Evolutionary conservation across 2,888 invertebrate species (phyloP), one percentile per base, ranked within the genome.

Genomic region (Orthonevra nobilis): DNA sequence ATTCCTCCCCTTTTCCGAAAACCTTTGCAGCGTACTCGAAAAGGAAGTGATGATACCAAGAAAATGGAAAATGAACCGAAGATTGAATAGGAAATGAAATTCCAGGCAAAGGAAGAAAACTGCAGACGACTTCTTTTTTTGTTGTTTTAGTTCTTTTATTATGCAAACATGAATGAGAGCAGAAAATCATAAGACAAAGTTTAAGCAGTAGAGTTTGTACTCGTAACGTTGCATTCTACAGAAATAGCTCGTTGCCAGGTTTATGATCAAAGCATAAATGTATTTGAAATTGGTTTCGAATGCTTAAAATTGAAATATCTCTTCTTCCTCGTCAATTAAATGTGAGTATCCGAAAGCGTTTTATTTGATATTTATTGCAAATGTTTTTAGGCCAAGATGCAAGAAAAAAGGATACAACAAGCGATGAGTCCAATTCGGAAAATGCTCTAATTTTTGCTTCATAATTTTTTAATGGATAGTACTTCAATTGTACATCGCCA

Each of bases 401-500:
- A 23, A 20, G 10, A 19, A n/a, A 40, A 60, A 61, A 68, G 50
- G 66, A 69, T 19, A 69, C 23, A 54, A 38, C 46, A 20, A 48
- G 52, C n/a, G 26, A 26, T 12, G 12, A 52, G 30, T 46, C 19
- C 19, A 54, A 68, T 34, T 44, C 46, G 34, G 20, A 44, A 36
- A 66, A 46, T 61, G 74, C 54, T 46, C 48, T 58, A 54, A 56
- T 69, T 75, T 63, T 56, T 23, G 20, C 34, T 23, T 54, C 50
- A 63, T 63, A 63, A 70, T 69, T 56, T 56, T 75, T 75, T 70
- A 75, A 75, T 75, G 69, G 75, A 56, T 63, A 40, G 46, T 54
- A 61, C 61, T 69, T 40, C 32, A 61, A 38, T 56, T 61, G 69
- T 48, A 61, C 14, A 44, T 42, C 26, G 26, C 23, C 3, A 23